Evolutionary conservation across 37 sponge, comb jelly and placozoan species (phyloP).

Genomic region (Cladorhizidae sp.): DNA sequence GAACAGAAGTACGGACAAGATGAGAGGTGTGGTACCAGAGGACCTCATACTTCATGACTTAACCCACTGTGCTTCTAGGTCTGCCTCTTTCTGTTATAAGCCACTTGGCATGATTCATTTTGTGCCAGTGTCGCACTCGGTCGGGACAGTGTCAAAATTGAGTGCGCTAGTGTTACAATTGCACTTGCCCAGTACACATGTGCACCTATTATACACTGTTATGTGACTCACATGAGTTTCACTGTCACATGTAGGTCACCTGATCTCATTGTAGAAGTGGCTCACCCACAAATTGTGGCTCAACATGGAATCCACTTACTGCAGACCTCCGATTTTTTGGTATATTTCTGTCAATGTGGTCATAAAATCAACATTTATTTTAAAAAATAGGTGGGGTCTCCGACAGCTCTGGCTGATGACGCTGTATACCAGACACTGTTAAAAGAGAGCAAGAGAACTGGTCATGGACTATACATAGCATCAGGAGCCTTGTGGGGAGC

Average conservation of each 20-base stretch:
- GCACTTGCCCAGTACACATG: no score
- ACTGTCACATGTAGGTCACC: conserved; percentile 54
- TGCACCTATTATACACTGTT: no score
- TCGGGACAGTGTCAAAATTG: no score
- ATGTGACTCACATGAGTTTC: no score
- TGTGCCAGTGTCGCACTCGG: no score
- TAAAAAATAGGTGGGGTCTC: conserved; percentile 77
- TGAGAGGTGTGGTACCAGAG: conserved; percentile 58
- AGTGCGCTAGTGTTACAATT: no score
- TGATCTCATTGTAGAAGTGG: conserved; percentile 92
- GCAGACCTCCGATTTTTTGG: conserved; percentile 82
- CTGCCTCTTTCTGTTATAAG: not conserved
- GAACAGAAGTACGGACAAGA: conserved; percentile 79
- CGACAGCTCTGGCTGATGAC: conserved; percentile 80
- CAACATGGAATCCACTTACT: conserved; percentile 78
- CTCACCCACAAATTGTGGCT: conserved; percentile 84
- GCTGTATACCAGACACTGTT: conserved; percentile 52
- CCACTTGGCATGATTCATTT: not conserved
- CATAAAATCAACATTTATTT: not conserved
- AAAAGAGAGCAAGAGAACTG: not conserved
- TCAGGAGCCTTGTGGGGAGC: conserved; percentile 94
- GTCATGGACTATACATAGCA: conserved; percentile 86
- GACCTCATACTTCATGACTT: conserved; percentile 70
- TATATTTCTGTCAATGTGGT: not conserved
- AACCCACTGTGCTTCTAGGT: conserved; percentile 39